These are phyloP conservation scores for Seriola quinqueradiata DNA, from an alignment of 2,113 vertebrate genomes.

Conservation along the genomic window DNA sequence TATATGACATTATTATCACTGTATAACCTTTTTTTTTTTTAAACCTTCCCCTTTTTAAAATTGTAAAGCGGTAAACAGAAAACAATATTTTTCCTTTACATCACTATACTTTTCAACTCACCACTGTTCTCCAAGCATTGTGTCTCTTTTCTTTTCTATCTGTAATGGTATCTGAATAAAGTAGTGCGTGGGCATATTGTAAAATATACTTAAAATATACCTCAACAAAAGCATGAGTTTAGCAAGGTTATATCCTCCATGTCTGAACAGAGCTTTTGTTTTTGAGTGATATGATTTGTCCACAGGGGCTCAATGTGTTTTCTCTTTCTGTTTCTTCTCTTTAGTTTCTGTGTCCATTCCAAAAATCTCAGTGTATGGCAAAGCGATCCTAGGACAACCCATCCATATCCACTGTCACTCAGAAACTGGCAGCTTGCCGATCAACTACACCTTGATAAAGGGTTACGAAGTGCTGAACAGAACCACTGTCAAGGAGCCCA, in stretches of 20 bases:
- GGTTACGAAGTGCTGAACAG: fast-evolving
- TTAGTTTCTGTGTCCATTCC: constrained; percentile 78
- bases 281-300: neutral
- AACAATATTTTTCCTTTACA: neutral
- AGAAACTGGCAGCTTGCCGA: constrained; percentile 74
- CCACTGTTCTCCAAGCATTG: no score
- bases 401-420: constrained; percentile 78
- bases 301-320: neutral
- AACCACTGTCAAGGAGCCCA: fast-evolving
- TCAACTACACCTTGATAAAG: constrained; percentile 78
- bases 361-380: constrained; percentile 48
- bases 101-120: no score
- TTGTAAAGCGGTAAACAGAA: neutral
- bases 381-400: constrained; percentile 57
- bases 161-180: no score
- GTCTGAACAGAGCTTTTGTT: neutral
- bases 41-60: neutral
- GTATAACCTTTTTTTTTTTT: neutral
- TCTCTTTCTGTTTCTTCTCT: constrained; percentile 11
- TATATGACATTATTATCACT: neutral
- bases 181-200: no score
- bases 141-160: no score
- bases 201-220: no score
- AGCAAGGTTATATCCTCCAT: no score
- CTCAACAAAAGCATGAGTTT: no score